Evolutionary conservation across 2,113 vertebrate species (phyloP).

Genomic region (Falco punctatus): DNA sequence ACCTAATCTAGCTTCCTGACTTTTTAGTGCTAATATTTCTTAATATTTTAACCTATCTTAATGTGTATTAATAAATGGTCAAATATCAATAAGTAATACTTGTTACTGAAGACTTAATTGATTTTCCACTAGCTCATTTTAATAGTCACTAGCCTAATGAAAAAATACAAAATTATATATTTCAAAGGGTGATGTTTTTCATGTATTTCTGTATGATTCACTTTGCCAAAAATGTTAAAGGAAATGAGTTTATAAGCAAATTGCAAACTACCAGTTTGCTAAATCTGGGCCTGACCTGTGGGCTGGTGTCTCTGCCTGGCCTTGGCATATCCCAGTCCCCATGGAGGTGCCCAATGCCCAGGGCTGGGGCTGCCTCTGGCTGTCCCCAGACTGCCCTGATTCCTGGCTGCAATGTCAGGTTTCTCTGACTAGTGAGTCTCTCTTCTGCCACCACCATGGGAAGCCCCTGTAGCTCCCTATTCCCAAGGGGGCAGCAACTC

Average conservation of each 20-base stretch:
- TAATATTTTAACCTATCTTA: not conserved
- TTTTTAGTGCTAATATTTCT: not conserved
- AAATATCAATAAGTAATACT: not conserved
- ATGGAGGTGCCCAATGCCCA: too few species aligned
- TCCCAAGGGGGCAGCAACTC: not conserved
- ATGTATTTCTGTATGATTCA: not conserved
- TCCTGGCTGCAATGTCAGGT: not conserved
- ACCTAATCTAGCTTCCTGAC: not conserved
- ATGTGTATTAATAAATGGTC: not conserved
- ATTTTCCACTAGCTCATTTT: not conserved
- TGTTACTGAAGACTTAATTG: not conserved
- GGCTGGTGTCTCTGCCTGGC: too few species aligned
- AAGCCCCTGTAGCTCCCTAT: not conserved
- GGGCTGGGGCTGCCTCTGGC: not conserved
- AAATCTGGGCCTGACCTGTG: not conserved
- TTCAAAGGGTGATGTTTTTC: not conserved
- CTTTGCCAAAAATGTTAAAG: not conserved
- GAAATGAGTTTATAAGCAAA: not conserved
- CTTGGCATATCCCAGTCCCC: not conserved
- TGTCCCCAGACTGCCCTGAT: not conserved
- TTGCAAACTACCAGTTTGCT: not conserved
- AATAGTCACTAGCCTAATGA: not conserved
- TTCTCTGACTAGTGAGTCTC: not conserved
- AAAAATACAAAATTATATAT: not conserved
- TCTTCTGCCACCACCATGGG: not conserved